Base-by-base conservation (phyloP, 2,888 invertebrate genomes). In the Ochropacha duplaris region DNA sequence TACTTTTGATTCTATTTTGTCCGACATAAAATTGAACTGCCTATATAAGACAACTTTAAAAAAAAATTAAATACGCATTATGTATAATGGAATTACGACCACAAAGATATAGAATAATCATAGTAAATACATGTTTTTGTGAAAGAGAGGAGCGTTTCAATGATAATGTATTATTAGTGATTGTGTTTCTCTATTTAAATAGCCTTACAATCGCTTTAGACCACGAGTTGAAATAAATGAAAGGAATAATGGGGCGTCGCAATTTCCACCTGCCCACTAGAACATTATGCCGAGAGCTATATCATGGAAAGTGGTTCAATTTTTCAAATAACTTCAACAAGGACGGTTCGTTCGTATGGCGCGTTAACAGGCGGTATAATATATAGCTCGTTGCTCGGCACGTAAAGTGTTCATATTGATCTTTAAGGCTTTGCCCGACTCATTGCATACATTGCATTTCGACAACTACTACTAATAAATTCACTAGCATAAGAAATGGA, bases 251-350 rank as follows among this genome's bases (percentile, higher is more conserved):
- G 31, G 76, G 79, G 76, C 79, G 76, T 72, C 76, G 79, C 74
- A 76, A 83, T 86, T 84, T 84, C 81, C 80, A 85, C 82, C 84
- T 84, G 85, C 74, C 69, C 76, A 77, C 68, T 72, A 79, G 82
- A 83, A 86, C 83, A 84, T 76, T 66, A 68, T 69, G 83, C 79
- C 79, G 68, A 74, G 63, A 82, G 83, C 81, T 63, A 80, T 77
- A 77, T 76, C 79, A 79, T 69, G 77, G 86, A 86, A 87, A 87
- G 86, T 86, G 84, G 83, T 85, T 72, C 72, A 76, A 86, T 88
- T 87, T 85, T 85, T 86, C 82, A 84, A 85, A 80, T 74, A 69
- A 65, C 68, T 65, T 64, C 64, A 66, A 65, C 68, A 58, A 68
- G 56, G 60, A 22, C n/a, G 19, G 14, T 6, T 31, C 31, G 52